Conservation (phyloP, 2,113 vertebrate species). For the Sylvilagus bachmani region DNA sequence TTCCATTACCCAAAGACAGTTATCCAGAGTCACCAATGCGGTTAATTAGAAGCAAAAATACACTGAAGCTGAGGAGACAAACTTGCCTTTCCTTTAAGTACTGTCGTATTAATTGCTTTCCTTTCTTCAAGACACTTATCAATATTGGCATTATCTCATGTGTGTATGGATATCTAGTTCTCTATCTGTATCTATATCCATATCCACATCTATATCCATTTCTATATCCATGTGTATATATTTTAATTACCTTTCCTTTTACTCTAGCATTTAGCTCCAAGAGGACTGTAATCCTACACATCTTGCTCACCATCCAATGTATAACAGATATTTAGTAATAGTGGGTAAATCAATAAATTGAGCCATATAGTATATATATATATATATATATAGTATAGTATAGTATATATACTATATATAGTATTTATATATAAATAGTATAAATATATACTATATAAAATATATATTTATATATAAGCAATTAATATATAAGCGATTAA, state of each 20-base stretch:
- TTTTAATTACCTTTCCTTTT: conserved; percentile 22
- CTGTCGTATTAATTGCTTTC: fast-evolving
- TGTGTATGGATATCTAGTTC: not conserved
- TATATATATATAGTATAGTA: too few species aligned
- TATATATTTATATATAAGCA: too few species aligned
- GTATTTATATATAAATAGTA: too few species aligned
- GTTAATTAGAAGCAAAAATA: not conserved
- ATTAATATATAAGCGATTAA: too few species aligned
- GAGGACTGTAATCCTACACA: not conserved
- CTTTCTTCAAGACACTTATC: not conserved
- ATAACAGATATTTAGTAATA: not conserved
- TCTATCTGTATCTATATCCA: not conserved
- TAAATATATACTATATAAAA: too few species aligned
- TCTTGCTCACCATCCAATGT: not conserved
- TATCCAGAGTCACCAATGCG: not conserved
- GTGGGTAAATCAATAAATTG: not conserved
- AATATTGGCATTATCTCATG: not conserved
- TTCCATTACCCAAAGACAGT: not conserved
- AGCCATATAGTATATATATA: not conserved
- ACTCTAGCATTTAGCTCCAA: not conserved
- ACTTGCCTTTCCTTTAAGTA: fast-evolving
- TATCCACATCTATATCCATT: not conserved
- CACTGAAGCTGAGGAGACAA: not conserved
- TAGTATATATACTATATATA: too few species aligned
- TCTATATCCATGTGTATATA: not conserved